Evolutionary conservation across 2,797 vertebrate genomes (phyloP).

Genomic region (Columba guinea): DNA sequence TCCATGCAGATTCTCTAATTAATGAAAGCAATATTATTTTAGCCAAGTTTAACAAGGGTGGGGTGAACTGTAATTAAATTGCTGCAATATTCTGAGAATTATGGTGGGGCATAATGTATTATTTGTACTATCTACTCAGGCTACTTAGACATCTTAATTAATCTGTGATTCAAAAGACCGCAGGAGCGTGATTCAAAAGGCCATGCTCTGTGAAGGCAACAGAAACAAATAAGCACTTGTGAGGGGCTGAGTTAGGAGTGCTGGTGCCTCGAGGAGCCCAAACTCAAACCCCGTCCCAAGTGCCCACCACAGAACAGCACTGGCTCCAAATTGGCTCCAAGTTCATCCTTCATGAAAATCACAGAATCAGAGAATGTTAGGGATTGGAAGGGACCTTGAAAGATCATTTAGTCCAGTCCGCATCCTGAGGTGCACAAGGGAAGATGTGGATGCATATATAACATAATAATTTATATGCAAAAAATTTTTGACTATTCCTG

Average conservation of each 20-base stretch:
- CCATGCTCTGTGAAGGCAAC: not conserved
- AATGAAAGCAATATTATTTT: slow-evolving; percentile 3
- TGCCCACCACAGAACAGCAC: accelerated
- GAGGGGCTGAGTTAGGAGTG: not conserved
- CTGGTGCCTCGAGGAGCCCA: not conserved
- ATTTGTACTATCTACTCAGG: not conserved
- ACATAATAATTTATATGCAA: not conserved
- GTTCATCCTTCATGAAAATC: not conserved
- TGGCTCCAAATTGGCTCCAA: not conserved
- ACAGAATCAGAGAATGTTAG: not conserved
- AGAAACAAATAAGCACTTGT: not conserved
- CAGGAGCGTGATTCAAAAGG: not conserved
- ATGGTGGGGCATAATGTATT: not conserved
- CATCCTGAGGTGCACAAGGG: not conserved
- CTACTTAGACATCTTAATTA: slow-evolving; percentile 11
- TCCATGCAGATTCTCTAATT: not conserved
- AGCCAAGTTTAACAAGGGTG: not conserved
- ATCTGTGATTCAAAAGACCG: not conserved
- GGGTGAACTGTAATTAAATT: not conserved
- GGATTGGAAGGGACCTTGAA: no score
- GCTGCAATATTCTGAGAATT: not conserved
- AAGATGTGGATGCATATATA: not conserved
- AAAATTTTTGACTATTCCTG: not conserved
- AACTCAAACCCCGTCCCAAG: not conserved
- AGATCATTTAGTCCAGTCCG: not conserved